Conservation (phyloP, 1,140 invertebrate genomes). For the Penaeus indicus region DNA sequence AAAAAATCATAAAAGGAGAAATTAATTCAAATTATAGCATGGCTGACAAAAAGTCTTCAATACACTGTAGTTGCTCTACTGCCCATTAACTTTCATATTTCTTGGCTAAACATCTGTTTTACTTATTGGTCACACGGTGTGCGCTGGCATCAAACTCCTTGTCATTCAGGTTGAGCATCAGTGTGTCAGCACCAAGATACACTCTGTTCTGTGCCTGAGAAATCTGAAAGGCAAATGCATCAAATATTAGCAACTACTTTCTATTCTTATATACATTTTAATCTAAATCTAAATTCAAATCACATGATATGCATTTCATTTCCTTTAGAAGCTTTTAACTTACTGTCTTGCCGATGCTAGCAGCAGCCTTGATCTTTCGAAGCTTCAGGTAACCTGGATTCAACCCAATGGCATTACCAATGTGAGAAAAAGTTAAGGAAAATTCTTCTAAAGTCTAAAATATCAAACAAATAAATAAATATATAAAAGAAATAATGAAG, state of each 20-base stretch:
- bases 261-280: neutral
- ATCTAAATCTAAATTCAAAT: no score
- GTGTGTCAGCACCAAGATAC: conserved; percentile 89
- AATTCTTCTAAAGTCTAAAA: conserved; percentile 66
- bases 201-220: conserved; percentile 95
- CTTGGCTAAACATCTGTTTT: neutral
- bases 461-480: neutral
- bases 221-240: conserved; percentile 77
- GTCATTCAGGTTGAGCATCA: conserved; percentile 98
- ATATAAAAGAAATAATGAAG: conserved; percentile 68
- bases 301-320: conserved; percentile 17
- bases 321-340: conserved; percentile 68
- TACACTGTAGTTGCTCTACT: no score
- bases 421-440: conserved; percentile 82
- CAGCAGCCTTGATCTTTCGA: conserved; percentile 96
- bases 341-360: conserved; percentile 96
- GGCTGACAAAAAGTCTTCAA: no score
- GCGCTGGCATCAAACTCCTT: conserved; percentile 82
- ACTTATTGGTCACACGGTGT: conserved; percentile 27
- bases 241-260: neutral
- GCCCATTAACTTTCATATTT: no score
- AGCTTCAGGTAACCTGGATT: conserved; percentile 99
- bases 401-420: conserved; percentile 93
- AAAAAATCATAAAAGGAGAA: no score
- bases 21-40: no score